A percentile compares a stretch with the other conserved stretches of the same genome.
These are phyloP conservation scores for Andinoacara biseriatus DNA, from an alignment of 2,113 vertebrate species.

Conservation along the genomic window DNA sequence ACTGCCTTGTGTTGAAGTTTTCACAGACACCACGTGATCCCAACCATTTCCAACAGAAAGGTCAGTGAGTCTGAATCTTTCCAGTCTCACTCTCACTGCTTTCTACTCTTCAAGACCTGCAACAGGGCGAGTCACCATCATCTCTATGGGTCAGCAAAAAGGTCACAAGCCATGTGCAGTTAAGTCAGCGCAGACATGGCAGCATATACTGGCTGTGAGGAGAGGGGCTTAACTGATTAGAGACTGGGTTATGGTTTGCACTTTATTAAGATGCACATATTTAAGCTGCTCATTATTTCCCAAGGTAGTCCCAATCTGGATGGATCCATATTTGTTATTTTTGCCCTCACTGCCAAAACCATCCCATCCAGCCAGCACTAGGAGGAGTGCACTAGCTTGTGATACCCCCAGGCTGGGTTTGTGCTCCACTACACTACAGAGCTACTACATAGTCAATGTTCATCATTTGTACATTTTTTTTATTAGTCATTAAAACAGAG, in stretches of 20 bases:
- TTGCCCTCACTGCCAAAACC: background rate
- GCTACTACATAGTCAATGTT: background rate
- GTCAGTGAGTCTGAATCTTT: conserved; percentile 18
- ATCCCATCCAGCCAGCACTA: background rate
- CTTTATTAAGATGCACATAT: background rate
- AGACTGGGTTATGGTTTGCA: background rate
- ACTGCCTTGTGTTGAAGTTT: background rate
- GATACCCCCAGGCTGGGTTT: background rate
- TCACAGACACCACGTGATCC: background rate
- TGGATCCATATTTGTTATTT: background rate
- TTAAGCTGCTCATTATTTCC: background rate
- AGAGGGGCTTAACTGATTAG: background rate
- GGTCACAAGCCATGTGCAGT: background rate
- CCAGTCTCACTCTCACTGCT: background rate
- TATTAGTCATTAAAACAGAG: background rate
- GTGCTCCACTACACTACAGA: background rate
- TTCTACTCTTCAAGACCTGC: background rate
- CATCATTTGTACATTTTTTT: background rate
- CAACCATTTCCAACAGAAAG: background rate
- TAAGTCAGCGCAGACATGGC: background rate
- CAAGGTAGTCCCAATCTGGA: background rate
- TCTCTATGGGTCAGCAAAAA: background rate
- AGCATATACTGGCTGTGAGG: background rate
- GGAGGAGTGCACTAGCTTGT: background rate
- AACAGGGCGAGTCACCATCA: background rate